phyloP scores from a whole-genome alignment of 2,888 invertebrate species.

The Mesorhabditis belari region DNA sequence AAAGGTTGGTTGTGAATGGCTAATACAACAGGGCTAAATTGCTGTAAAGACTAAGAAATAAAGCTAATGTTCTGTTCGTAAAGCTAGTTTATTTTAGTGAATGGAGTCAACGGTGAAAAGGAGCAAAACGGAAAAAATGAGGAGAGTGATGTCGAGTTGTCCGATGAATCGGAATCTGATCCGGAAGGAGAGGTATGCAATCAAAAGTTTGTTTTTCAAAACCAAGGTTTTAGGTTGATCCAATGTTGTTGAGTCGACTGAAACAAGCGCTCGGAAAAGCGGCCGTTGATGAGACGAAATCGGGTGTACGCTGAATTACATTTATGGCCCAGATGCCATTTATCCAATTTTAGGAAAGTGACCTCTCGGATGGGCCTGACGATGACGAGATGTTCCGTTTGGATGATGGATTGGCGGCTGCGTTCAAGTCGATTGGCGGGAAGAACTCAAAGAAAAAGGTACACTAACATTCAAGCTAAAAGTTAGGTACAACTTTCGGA shows the following conservation, averaged over 20 bases:
- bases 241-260: neutral
- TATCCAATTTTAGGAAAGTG: neutral
- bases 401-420: neutral
- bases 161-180: neutral
- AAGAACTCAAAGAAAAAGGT: neutral
- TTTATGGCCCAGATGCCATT: no score
- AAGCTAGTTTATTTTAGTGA: no score
- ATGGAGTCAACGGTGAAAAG: no score
- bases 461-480: neutral
- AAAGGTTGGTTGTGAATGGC: no score
- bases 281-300: neutral
- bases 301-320: no score
- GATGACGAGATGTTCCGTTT: neutral
- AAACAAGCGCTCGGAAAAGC: neutral
- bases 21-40: no score
- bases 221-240: neutral
- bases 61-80: no score
- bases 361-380: neutral
- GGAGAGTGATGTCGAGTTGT: neutral
- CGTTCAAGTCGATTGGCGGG: neutral
- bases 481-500: no score
- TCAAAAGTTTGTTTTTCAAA: neutral
- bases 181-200: neutral
- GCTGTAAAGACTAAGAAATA: no score
- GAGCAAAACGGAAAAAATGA: neutral